Base-by-base conservation (phyloP, 2,113 vertebrate species). In the Gymnorhina tibicen region DNA sequence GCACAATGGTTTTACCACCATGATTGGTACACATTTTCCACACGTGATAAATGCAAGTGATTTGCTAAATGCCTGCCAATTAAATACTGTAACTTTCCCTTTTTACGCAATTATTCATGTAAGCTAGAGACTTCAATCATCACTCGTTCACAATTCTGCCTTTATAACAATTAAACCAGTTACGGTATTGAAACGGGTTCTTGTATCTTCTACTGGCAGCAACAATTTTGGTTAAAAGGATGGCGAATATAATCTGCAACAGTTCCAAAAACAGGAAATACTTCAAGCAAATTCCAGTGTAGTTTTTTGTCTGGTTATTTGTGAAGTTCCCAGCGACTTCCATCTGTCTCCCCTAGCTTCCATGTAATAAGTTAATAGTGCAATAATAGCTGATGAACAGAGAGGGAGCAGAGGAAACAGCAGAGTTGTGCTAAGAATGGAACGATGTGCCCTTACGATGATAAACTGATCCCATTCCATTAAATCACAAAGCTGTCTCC, bases 401-500 rank as follows among this genome's bases (percentile, higher is more conserved):
- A 89, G 85, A 95, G 92, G 89, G 83, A 70, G 55, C 62, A 53
- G 75, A 89, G 64, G 74, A 63, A 68, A 67, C 87, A 85, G 91
- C 69, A 41, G 69, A 87, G 93, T 75, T 92, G 84, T 85, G 89
- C 85, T 94, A 59, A 82, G 85, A 95, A 90, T 55, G 90, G 90
- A 94, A 95, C 9, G 73, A 96, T 95, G 88, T 88, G 91, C 97
- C 97, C 97, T 97, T 96, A 92, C 17, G 26, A 93, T 97, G 97
- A 98, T 96, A 97, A 97, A 95, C 89, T 27, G 76, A 96, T 96
- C 94, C 96, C 95, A 97, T 97, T 95, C 97, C 97, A 97, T 96
- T 97, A 98, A 98, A 97, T 96, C 96, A 97, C 96, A 94, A 96
- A 94, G 91, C 97, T 97, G 95, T 97, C 97, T 97, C 95, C 83